Percentiles rank a stretch among this genome's conserved stretches.
Conservation (phyloP, 2,888 invertebrate genomes). For the Lypha dubia region DNA sequence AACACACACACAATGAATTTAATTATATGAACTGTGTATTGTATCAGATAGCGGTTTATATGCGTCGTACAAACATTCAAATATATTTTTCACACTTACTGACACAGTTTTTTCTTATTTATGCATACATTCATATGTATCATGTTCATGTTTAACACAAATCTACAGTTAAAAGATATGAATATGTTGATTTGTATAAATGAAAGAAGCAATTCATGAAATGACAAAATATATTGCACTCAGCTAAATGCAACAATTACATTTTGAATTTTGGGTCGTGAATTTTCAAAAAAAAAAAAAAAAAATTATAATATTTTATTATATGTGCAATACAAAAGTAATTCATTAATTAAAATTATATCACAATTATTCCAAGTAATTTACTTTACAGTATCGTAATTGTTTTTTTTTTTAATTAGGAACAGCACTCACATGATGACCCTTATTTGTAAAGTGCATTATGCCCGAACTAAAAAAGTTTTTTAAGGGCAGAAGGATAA, state of each 20-base stretch:
- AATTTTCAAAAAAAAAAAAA: no score
- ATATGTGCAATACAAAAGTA: no score
- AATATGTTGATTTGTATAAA: neutral
- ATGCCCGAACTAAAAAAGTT: no score
- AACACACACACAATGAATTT: neutral
- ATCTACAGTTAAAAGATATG: conserved; percentile 6
- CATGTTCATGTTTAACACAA: neutral
- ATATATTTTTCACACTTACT: conserved; percentile 5
- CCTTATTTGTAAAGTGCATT: no score
- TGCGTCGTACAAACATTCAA: no score
- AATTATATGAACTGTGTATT: neutral
- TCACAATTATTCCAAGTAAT: no score
- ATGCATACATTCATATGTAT: no score
- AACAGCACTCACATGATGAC: no score
- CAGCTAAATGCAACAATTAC: neutral
- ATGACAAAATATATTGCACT: neutral
- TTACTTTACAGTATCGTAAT: no score
- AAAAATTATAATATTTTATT: neutral
- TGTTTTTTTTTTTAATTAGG: no score
- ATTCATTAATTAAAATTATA: no score
- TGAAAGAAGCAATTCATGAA: neutral
- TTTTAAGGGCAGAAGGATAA: no score
- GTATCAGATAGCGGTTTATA: neutral
- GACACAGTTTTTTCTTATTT: neutral
- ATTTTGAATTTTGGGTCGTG: neutral